These are phyloP conservation scores for Gnathonemus echidnorhynchus DNA, from an alignment of 2,113 vertebrate genomes.

Conservation along the genomic window DNA sequence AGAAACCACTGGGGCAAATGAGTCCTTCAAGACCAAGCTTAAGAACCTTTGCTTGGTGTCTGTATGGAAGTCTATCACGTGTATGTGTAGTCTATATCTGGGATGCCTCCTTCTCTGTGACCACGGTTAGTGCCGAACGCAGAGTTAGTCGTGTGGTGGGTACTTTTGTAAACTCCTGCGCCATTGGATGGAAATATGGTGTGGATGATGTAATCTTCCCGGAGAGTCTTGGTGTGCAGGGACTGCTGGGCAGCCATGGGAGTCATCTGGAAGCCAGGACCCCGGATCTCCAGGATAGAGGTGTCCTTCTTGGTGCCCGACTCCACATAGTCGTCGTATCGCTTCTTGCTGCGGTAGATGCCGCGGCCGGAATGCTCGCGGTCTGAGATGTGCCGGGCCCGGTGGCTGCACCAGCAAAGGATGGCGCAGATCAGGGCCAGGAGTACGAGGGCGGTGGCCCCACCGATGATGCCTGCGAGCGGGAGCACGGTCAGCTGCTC, in stretches of 20 bases:
- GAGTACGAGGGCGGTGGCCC: conserved; percentile 75
- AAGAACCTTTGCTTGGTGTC: conserved; percentile 61
- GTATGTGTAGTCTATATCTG: conserved; percentile 83
- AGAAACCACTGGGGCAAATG: conserved; percentile 68
- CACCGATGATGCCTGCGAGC: conserved; percentile 77
- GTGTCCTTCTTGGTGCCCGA: conserved; percentile 91
- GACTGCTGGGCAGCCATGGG: conserved; percentile 72
- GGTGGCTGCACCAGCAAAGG: conserved; percentile 79
- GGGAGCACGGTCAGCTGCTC: conserved; percentile 64
- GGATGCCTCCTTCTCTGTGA: conserved; percentile 80
- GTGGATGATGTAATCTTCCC: conserved; percentile 84
- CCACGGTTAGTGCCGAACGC: conserved; percentile 79
- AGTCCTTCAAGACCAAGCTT: conserved; percentile 62
- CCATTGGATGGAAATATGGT: conserved; percentile 90
- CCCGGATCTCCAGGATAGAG: conserved; percentile 80
- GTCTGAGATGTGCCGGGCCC: conserved; percentile 66
- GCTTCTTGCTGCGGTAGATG: conserved; percentile 62
- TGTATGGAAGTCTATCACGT: conserved; percentile 70
- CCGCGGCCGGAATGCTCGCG: conserved; percentile 68
- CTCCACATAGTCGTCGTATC: conserved; percentile 79
- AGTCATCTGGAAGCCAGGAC: conserved; percentile 82
- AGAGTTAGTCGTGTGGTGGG: conserved; percentile 60
- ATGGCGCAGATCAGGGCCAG: conserved; percentile 73
- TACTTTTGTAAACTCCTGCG: conserved; percentile 76
- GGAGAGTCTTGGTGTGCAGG: conserved; percentile 69